phyloP scores from a whole-genome alignment of 2,113 vertebrate genomes.

The Mus spicilegus region DNA sequence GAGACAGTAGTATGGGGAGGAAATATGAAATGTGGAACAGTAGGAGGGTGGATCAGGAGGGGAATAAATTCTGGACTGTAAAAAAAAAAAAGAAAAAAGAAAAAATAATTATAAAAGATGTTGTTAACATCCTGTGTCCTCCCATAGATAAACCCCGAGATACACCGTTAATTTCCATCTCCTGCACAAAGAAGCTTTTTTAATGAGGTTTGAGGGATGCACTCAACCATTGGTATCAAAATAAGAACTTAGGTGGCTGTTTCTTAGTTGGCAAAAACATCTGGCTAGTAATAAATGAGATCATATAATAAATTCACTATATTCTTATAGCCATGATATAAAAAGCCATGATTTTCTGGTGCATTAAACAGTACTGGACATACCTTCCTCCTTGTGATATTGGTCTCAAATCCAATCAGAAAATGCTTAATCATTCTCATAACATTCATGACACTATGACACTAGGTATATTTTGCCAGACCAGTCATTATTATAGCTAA shows the following conservation, averaged over 20 bases:
- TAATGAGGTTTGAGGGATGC: neutral
- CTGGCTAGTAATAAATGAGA: neutral
- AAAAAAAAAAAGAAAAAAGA: too few species aligned
- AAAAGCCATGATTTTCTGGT: neutral
- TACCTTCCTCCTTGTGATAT: neutral
- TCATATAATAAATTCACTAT: neutral
- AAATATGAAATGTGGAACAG: too few species aligned
- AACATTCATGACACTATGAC: neutral
- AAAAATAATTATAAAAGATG: too few species aligned
- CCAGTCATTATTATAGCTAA: neutral
- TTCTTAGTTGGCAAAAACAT: too few species aligned
- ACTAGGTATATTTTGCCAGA: neutral
- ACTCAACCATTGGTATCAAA: neutral
- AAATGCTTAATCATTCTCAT: neutral
- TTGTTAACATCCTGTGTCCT: neutral
- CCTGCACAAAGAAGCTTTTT: neutral
- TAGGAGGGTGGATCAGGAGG: too few species aligned
- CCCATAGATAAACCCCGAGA: neutral
- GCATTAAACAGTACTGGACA: neutral
- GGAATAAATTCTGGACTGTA: too few species aligned
- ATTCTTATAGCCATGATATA: neutral
- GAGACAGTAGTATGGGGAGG: too few species aligned
- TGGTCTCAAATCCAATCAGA: neutral
- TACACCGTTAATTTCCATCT: neutral
- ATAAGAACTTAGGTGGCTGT: neutral